Percentiles rank a stretch among this genome's conserved stretches.
Conservation (phyloP, 2,797 vertebrate species). For the Pipistrellus pygmaeus region DNA sequence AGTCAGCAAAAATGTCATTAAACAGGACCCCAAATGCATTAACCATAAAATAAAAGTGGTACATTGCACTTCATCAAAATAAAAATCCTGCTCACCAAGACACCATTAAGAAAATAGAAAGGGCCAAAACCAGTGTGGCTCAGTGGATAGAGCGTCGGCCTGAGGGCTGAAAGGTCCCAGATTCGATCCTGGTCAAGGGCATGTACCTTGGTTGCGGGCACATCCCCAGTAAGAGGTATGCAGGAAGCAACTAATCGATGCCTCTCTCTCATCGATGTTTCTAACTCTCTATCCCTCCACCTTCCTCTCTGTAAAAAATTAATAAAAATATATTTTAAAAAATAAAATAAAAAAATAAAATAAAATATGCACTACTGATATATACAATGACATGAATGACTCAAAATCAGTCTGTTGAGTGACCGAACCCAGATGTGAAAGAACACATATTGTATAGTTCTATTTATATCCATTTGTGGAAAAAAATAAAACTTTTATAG, state of each 20-base stretch:
- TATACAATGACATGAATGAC: not conserved
- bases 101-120: slow-evolving; percentile 12
- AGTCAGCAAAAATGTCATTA: slow-evolving; percentile 19
- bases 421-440: not conserved
- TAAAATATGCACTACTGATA: not conserved
- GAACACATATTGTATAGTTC: not conserved
- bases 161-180: no score
- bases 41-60: slow-evolving; percentile 50
- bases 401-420: not conserved
- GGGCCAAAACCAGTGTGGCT: not conserved
- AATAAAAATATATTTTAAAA: no score
- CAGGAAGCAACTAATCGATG: no score
- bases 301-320: no score
- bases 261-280: no score
- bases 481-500: not conserved
- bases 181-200: no score
- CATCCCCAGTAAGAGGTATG: no score
- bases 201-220: no score
- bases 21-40: not conserved
- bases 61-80: slow-evolving; percentile 38
- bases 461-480: not conserved
- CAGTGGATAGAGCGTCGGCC: not conserved
- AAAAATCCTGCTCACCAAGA: slow-evolving; percentile 37
- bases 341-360: no score
- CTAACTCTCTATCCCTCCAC: no score